Base-by-base conservation (phyloP, 2,113 vertebrate species). In the Cinclus cinclus region DNA sequence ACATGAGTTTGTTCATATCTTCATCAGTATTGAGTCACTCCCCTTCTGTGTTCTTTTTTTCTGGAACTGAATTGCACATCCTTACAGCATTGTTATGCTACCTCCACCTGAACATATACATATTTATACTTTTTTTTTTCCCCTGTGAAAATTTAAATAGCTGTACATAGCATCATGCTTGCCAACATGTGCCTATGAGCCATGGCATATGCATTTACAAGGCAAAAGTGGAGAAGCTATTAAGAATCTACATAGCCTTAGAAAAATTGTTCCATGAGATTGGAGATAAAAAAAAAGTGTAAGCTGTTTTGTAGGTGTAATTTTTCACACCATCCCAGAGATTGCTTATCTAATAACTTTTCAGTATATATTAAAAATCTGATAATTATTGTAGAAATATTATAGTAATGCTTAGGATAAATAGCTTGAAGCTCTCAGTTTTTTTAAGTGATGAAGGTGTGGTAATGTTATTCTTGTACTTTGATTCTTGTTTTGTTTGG, bases 31-130 rank as follows among this genome's bases (percentile, higher is more conserved):
- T 64, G 49, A 69, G 39, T 49, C 37, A 58, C 22, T 25, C 7
- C 33, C 20, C 22, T 28, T 70, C 30, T 21, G 2, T 3, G 3
- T 23, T 84, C 11, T 70, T 74, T 71, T 25, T 16, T 83, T 69
- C 31, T 94, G 47, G 22, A 70, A 76, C 28, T n/a, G 15, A n/a
- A 31, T 22, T 44, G 41, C 12, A 15, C 3, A 28, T 58, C 42
- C 8, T 90, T 90, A 39, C 8, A 88, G 19, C 10, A 8, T 16
- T 79, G 13, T 65, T 79, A 31, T n/a, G 15, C 15, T 62, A 33
- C 10, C 4, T 3, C 3, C 4, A n/a, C 10, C 22, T 7, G 7
- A 35, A 23, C 7, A 46, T 37, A 41, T 1, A 31, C 4, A 15
- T 27, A 41, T n/a, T 56, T 30, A 37, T 21, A 28, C 8, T 21